phyloP scores from a whole-genome alignment of 2,888 invertebrate species.

The Eucera pruinosa region DNA sequence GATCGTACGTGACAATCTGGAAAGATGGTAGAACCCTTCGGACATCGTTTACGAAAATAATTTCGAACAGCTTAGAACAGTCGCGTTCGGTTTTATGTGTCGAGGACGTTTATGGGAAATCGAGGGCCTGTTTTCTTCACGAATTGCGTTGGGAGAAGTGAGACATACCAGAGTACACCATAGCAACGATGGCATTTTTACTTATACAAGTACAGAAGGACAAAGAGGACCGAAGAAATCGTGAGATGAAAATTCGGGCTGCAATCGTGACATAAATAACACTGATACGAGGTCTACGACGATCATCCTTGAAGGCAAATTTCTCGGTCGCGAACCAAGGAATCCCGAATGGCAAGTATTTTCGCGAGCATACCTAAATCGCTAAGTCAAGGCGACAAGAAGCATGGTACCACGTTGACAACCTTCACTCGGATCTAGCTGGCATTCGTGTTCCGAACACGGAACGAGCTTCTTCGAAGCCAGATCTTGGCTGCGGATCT shows the following conservation, averaged over 20 bases:
- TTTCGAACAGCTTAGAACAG: not conserved
- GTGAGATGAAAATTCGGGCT: not conserved
- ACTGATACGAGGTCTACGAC: constrained; percentile 15
- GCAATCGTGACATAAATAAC: constrained; percentile 19
- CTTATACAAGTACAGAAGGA: not conserved
- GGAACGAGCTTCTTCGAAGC: constrained; percentile 31
- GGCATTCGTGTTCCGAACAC: constrained; percentile 41
- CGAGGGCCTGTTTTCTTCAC: not conserved
- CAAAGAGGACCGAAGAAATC: constrained; percentile 1
- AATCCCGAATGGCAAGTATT: constrained; percentile 5
- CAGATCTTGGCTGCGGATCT: constrained; percentile 32
- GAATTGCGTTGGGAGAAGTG: not conserved
- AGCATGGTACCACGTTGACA: constrained; percentile 7
- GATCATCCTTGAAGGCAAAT: constrained; percentile 23
- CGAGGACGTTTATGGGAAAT: not conserved
- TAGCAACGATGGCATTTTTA: not conserved
- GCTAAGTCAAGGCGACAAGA: constrained; percentile 12
- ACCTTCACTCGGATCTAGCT: constrained; percentile 30
- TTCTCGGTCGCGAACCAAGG: constrained; percentile 4
- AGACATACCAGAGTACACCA: not conserved
- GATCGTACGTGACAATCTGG: constrained; percentile 29
- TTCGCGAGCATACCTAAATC: constrained; percentile 30
- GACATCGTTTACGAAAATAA: not conserved
- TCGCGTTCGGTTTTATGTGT: not conserved
- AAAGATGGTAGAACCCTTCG: not conserved